Evolutionary conservation across 2,113 vertebrate species (phyloP).

Genomic region (Toxostoma redivivum): DNA sequence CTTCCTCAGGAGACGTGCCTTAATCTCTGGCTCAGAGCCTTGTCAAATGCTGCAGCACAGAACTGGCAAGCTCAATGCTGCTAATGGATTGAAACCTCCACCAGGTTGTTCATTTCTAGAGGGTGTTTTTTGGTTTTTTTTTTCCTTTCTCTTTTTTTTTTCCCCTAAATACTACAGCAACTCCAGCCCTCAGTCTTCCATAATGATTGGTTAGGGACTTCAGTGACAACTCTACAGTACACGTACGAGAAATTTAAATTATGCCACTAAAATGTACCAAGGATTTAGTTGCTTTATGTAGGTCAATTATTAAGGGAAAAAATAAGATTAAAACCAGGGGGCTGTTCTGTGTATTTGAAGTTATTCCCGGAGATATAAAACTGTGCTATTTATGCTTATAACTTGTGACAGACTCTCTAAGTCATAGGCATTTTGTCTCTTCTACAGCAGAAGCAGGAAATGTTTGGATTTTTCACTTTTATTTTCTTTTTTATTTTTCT

Average conservation of each 20-base stretch:
- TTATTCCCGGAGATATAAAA: conserved; percentile 9
- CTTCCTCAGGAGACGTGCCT: conserved; percentile 34
- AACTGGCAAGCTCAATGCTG: conserved; percentile 45
- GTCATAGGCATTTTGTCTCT: not conserved
- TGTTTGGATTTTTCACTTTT: not conserved
- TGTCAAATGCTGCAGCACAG: conserved; percentile 49
- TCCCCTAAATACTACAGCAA: not conserved
- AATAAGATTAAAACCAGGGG: conserved; percentile 36
- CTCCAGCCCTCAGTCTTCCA: not conserved
- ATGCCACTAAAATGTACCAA: not conserved
- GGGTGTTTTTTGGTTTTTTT: not conserved
- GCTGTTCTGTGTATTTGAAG: not conserved
- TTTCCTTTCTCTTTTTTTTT: no score
- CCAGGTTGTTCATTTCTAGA: conserved; percentile 57
- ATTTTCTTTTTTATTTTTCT: not conserved
- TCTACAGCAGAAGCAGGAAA: not conserved
- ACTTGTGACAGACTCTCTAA: conserved; percentile 25
- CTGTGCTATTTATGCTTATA: conserved; percentile 18
- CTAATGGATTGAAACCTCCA: conserved; percentile 65
- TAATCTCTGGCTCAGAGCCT: conserved; percentile 54
- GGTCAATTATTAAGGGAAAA: conserved; percentile 37
- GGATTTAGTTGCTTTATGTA: conserved; percentile 17
- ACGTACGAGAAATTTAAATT: conserved; percentile 36
- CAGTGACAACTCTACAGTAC: not conserved
- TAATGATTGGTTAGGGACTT: not conserved